Base-by-base conservation (phyloP, 2,888 invertebrate genomes). In the Eilema depressum region DNA sequence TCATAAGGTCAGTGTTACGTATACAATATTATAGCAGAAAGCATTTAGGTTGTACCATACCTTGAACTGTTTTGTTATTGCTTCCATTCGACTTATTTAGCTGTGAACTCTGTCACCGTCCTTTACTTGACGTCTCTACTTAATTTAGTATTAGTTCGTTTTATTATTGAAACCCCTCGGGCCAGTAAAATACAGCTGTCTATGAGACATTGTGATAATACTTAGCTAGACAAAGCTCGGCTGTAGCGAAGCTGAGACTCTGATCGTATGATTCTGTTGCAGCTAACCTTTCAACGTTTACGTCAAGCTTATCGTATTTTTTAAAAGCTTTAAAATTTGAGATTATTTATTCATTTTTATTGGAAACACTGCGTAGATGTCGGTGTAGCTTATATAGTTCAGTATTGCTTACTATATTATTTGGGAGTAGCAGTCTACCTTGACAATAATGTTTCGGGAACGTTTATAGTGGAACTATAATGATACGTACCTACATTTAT, bases 191-290 rank as follows among this genome's bases (percentile, higher is more conserved):
- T 89, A 87, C 90, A 91, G 83, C 90, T 89, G 94, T 95, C 94
- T 94, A 84, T 91, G 92, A 94, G 94, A 95, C 94, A 92, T 92
- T 95, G 95, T 95, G 95, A 95, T 95, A 93, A 88, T 89, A 89
- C 87, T 91, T 91, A 92, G 89, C 90, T 89, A 91, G 88, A 87
- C 86, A 86, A 83, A 81, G 76, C 81, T 82, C 83, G 73, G 76
- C 79, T 73, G 79, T 75, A 77, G 78, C 78, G 80, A 71, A 75
- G 79, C 78, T 77, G 78, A 78, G 78, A 79, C 74, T 74, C 78
- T 70, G 73, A 78, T 76, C 85, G 80, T 84, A 85, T 86, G 86
- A 88, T 88, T 88, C 83, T 85, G 82, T 87, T 88, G 89, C 91
- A 91, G 89, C 90, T 90, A 84, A 80, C 77, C 73, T 73, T 84